Conservation (phyloP, 2,113 vertebrate genomes). For the Macaca fascicularis region T2T-MFA8v1.1 NC_088378.1:16338501-16339000, state of each 20-base stretch:
- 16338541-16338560: background rate
- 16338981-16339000: slow-evolving; percentile 30
- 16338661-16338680: background rate
- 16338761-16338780: background rate
- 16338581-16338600: background rate
- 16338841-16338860: slow-evolving; percentile 36
- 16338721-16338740: background rate
- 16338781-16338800: slow-evolving; percentile 40
- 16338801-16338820: slow-evolving; percentile 43
- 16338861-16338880: slow-evolving; percentile 19
- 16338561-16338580: background rate
- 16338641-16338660: background rate
- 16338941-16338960: background rate
- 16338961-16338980: background rate
- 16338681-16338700: fast-evolving
- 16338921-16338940: slow-evolving; percentile 57
- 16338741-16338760: slow-evolving; percentile 13
- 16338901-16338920: slow-evolving; percentile 49
- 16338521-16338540: background rate
- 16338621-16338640: background rate
- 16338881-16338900: slow-evolving; percentile 21
- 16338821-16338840: slow-evolving; percentile 44
- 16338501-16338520: background rate
- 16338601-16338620: background rate
- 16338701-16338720: background rate